phyloP scores from a whole-genome alignment of 2,113 vertebrate species.

The Toxostoma redivivum region DNA sequence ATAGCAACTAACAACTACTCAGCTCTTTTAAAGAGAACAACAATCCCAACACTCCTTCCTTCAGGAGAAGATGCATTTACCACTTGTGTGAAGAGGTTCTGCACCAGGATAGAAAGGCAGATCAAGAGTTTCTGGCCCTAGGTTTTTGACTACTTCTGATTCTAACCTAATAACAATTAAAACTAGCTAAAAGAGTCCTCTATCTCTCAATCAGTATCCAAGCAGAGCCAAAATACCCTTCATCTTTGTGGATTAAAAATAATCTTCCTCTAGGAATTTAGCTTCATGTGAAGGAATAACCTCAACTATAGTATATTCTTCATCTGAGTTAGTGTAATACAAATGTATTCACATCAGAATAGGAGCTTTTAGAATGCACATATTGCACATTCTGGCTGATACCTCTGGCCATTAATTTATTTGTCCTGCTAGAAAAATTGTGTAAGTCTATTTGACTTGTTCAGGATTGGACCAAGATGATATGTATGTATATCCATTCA shows the following conservation, averaged over 20 bases:
- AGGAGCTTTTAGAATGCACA: neutral
- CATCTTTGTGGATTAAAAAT: neutral
- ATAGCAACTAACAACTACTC: too few species aligned
- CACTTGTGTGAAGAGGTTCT: neutral
- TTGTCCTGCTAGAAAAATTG: neutral
- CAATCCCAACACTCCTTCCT: neutral
- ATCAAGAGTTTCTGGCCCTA: neutral
- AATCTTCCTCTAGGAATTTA: neutral
- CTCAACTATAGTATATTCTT: neutral
- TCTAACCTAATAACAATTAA: neutral
- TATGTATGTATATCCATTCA: neutral
- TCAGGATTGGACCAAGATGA: neutral
- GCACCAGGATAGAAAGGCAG: neutral
- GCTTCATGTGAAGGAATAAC: neutral
- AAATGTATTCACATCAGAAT: neutral
- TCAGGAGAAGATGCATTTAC: neutral
- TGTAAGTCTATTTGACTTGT: neutral
- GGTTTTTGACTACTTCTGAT: neutral
- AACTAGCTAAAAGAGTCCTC: neutral
- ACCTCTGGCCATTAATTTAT: neutral
- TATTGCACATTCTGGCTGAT: neutral
- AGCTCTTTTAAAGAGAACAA: too few species aligned
- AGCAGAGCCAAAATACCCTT: neutral
- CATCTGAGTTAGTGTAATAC: neutral
- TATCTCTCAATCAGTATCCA: neutral